A percentile compares a stretch with the other conserved stretches of the same genome.
Evolutionary conservation across 2,888 invertebrate genomes (phyloP).

Genomic region (Alviniconcha strummeri): DNA sequence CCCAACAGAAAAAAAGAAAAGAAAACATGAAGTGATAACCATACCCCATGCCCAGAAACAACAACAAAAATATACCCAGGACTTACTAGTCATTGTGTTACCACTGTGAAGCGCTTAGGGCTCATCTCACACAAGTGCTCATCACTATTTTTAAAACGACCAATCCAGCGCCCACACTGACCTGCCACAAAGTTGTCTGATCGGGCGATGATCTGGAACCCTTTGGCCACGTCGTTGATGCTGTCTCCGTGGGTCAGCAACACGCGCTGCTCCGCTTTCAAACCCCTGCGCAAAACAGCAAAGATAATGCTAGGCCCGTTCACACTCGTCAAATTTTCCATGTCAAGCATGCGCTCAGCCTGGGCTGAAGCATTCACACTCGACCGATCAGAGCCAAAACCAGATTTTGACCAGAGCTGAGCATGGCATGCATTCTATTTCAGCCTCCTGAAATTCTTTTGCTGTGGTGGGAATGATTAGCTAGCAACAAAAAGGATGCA

Average conservation of each 20-base stretch:
- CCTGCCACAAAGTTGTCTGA: constrained; percentile 74
- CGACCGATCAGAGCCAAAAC: no score
- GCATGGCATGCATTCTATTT: no score
- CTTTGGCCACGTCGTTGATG: constrained; percentile 91
- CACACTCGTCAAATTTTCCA: no score
- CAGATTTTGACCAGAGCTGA: no score
- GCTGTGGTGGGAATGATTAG: no score
- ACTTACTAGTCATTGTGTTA: no score
- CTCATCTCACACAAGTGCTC: neutral
- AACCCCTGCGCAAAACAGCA: constrained; percentile 79
- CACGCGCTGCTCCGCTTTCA: constrained; percentile 91
- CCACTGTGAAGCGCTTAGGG: no score
- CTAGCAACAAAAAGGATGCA: no score
- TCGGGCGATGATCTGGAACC: constrained; percentile 88
- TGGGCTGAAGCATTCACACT: no score
- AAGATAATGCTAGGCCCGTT: neutral
- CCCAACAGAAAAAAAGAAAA: neutral
- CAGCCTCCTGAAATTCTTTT: no score
- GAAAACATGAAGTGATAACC: neutral
- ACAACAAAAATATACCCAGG: no score
- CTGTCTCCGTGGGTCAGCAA: constrained; percentile 98
- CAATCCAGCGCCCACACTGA: constrained; percentile 38
- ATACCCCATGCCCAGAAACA: neutral
- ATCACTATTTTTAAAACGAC: neutral
- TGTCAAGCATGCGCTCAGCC: no score